phyloP scores from a whole-genome alignment of 1,140 invertebrate species.

The Halesus radiatus region DNA sequence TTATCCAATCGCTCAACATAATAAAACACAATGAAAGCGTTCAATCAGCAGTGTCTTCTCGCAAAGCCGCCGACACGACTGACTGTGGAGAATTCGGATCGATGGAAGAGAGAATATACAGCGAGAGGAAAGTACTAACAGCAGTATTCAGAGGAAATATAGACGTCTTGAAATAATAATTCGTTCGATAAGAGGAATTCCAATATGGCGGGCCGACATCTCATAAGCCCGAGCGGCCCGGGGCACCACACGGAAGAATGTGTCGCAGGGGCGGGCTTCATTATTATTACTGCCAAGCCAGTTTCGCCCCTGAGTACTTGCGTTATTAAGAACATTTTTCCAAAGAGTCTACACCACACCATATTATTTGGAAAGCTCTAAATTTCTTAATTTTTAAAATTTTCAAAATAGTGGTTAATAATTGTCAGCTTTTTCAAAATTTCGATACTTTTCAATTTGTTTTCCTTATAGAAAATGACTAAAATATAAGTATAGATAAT shows the following conservation, averaged over 20 bases:
- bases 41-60: slow-evolving; percentile 1
- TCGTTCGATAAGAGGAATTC: slow-evolving; percentile 41
- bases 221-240: slow-evolving; percentile 24
- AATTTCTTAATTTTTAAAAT: too few species aligned
- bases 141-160: slow-evolving; percentile 34
- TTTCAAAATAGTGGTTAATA: too few species aligned
- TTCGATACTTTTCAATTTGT: too few species aligned
- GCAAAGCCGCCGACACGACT: neutral
- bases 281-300: neutral
- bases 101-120: neutral
- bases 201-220: slow-evolving; percentile 38
- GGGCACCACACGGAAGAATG: slow-evolving; percentile 16
- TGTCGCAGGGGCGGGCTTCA: slow-evolving; percentile 2
- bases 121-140: neutral
- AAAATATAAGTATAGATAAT: too few species aligned
- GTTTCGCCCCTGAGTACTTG: neutral
- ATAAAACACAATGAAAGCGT: slow-evolving; percentile 3
- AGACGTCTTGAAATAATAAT: slow-evolving; percentile 41
- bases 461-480: too few species aligned
- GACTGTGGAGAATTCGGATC: slow-evolving; percentile 8
- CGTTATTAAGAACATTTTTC: neutral
- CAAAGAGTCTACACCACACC: too few species aligned
- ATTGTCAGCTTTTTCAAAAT: too few species aligned
- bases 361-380: too few species aligned
- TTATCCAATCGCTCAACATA: too few species aligned